Percentiles rank a stretch among this genome's conserved stretches.
Conservation (phyloP, 2,888 invertebrate genomes). For the Idaea biselata region DNA sequence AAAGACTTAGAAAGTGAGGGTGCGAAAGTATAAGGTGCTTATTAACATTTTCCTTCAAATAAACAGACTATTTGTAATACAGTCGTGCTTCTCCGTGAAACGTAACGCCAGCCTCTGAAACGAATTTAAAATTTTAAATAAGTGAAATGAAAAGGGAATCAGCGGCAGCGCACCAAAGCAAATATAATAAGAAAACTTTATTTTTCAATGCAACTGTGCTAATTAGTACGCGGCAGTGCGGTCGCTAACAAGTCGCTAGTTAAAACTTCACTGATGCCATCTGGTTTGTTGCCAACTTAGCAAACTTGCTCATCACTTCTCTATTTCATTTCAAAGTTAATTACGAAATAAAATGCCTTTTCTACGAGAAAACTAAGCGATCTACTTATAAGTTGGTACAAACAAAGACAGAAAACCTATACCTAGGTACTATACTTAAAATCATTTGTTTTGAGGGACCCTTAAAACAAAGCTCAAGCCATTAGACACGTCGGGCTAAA, state of each 20-base stretch:
- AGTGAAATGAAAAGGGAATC: background rate
- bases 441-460: no score
- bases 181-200: constrained; percentile 5
- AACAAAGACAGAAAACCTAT: no score
- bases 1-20: constrained; percentile 4
- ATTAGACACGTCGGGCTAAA: no score
- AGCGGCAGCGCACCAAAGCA: constrained; percentile 13
- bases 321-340: constrained; percentile 12
- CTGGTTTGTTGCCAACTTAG: constrained; percentile 32
- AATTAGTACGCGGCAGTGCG: constrained; percentile 30
- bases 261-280: constrained; percentile 30
- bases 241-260: constrained; percentile 24
- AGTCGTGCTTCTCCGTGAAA: background rate
- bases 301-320: constrained; percentile 19
- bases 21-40: background rate
- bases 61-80: background rate
- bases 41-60: background rate
- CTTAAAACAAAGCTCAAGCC: no score
- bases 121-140: background rate
- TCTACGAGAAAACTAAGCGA: background rate
- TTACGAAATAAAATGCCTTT: constrained; percentile 3
- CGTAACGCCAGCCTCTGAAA: background rate
- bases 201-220: constrained; percentile 26
- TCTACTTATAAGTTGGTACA: background rate
- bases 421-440: background rate